Base-by-base conservation (phyloP, 2,113 vertebrate genomes). In the Phaetusa simplex region DNA sequence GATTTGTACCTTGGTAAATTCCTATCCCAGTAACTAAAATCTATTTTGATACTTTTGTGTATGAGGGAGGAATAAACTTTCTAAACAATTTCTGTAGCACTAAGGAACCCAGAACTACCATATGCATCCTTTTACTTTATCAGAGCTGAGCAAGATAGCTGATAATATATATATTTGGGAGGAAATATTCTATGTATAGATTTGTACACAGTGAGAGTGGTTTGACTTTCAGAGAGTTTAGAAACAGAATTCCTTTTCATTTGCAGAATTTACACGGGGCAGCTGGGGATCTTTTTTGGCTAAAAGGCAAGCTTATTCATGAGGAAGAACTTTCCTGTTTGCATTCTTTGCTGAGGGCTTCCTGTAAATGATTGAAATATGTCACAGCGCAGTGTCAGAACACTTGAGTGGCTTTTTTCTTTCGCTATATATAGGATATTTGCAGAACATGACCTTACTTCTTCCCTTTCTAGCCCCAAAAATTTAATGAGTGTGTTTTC, bases 401-500 rank as follows among this genome's bases (percentile, higher is more conserved):
- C 84, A 67, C 73, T 95, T 66, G 87, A 94, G 71, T 58, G 27
- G 52, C 65, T 90, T 84, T 90, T 78, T 84, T 65, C 71, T 72
- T 50, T 30, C 71, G 69, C 49, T 84, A 40, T 79, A 22, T 95
- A 67, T 74, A 91, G 90, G 70, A 86, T 94, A 94, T 93, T 96
- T 95, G 93, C 9, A 12, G 94, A 91, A 93, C 62, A 81, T 94
- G 88, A 93, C 87, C 94, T 95, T 96, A 82, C 58, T 96, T 86
- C 88, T 96, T 96, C 72, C 49, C 73, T 90, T 86, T 83, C 90
- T 91, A 77, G 82, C 78, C 84, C 70, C 50, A 72, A 88, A 97
- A 95, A 83, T 90, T 91, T 95, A 95, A 95, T 93, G 85, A 95
- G 79, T 74, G 47, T 96, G 78, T 95, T 97, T 97, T 94, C 95